phyloP scores from a whole-genome alignment of 2,113 vertebrate species.

The Brevimyrus niger region DNA sequence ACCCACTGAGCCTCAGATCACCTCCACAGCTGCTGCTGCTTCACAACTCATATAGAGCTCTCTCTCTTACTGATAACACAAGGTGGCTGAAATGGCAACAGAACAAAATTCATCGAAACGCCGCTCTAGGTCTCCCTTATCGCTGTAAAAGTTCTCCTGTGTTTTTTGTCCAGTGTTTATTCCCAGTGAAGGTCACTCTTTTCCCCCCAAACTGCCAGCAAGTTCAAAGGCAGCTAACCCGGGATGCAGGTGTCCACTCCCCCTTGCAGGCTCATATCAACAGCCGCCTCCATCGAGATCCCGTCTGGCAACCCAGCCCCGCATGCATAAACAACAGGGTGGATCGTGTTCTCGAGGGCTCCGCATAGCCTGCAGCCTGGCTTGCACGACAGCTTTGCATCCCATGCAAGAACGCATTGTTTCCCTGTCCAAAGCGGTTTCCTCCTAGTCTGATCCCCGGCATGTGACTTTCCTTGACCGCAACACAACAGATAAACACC shows the following conservation, averaged over 20 bases:
- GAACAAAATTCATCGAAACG: too few species aligned
- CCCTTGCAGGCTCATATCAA: neutral
- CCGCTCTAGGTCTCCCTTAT: neutral
- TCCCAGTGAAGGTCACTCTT: neutral
- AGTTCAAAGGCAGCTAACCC: neutral
- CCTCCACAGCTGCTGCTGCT: neutral
- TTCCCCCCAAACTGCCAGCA: neutral
- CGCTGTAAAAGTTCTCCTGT: neutral
- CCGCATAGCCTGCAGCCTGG: neutral
- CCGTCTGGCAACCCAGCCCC: neutral
- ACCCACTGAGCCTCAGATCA: neutral
- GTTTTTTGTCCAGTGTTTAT: neutral
- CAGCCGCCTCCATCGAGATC: neutral
- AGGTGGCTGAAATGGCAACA: neutral
- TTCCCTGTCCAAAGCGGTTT: neutral
- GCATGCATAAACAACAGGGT: neutral
- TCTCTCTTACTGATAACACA: neutral
- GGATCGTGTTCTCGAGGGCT: neutral
- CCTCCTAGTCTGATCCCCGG: neutral
- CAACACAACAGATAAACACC: neutral
- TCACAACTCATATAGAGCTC: neutral
- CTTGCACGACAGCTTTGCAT: neutral
- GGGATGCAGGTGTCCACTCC: neutral
- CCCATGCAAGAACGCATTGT: neutral
- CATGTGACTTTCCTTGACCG: neutral